Percentiles rank a stretch among this genome's conserved stretches.
Evolutionary conservation across 2,797 vertebrate species (phyloP).

Genomic region (Mus caroli): DNA sequence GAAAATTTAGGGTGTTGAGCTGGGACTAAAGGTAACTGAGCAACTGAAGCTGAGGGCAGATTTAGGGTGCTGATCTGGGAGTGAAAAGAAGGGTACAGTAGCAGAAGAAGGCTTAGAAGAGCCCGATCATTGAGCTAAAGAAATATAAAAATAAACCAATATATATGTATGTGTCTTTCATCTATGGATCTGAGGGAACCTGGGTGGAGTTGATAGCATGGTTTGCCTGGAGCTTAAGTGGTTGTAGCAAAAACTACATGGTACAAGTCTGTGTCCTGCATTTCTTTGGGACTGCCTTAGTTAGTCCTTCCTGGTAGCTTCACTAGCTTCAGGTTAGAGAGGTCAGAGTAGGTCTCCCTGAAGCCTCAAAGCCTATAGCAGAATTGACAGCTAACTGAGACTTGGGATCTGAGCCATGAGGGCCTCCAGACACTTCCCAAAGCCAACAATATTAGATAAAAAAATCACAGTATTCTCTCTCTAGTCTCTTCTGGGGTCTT

Average conservation of each 20-base stretch:
- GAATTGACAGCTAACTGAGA: conserved; percentile 27
- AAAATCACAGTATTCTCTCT: conserved; percentile 19
- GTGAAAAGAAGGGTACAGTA: not conserved
- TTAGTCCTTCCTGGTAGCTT: not conserved
- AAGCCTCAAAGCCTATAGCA: not conserved
- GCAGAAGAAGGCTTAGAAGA: not conserved
- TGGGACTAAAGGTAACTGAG: not conserved
- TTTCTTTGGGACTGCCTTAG: not conserved
- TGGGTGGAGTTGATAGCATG: not conserved
- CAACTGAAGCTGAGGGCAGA: not conserved
- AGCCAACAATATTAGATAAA: conserved; percentile 34
- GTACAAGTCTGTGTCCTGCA: not conserved
- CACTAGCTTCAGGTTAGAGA: conserved; percentile 22
- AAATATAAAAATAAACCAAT: not conserved
- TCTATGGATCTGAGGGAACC: not conserved
- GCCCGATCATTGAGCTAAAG: not conserved
- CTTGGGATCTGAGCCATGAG: not conserved
- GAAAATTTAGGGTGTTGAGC: not conserved
- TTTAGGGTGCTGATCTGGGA: not conserved
- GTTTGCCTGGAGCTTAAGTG: not conserved
- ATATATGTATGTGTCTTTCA: not conserved
- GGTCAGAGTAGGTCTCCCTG: not conserved
- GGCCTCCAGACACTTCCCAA: conserved; percentile 22
- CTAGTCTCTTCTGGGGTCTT: conserved; percentile 54
- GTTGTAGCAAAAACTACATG: not conserved